A percentile compares a stretch with the other conserved stretches of the same genome.
Conservation (phyloP, 2,113 vertebrate species). For the Pollachius pollachius region DNA sequence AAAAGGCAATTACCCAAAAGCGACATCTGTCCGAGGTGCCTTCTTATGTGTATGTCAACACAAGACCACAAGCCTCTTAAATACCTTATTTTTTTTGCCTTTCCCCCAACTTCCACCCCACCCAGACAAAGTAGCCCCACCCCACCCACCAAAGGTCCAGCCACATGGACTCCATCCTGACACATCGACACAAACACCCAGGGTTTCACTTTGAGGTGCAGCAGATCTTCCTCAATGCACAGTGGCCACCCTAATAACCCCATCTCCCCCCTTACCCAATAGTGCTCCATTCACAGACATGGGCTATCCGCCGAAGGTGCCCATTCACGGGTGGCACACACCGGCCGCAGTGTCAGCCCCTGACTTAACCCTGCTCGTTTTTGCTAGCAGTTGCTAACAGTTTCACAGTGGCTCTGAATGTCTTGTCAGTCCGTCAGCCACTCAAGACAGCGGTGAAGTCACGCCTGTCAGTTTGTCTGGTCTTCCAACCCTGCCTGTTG, state of each 20-base stretch:
- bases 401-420: slow-evolving; percentile 44
- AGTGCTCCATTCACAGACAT: slow-evolving; percentile 65
- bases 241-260: slow-evolving; percentile 76
- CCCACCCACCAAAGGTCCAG: too few relatives aligned
- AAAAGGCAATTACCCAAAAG: slow-evolving; percentile 19
- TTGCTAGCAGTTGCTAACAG: slow-evolving; percentile 50
- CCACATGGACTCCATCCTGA: too few relatives aligned
- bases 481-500: not conserved
- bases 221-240: slow-evolving; percentile 68
- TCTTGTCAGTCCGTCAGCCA: slow-evolving; percentile 31
- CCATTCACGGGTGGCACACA: slow-evolving; percentile 68
- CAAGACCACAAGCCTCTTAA: too few relatives aligned
- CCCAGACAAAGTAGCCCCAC: too few relatives aligned
- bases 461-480: not conserved
- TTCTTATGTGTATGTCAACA: too few relatives aligned
- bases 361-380: slow-evolving; percentile 47
- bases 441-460: slow-evolving; percentile 1
- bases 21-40: slow-evolving; percentile 26
- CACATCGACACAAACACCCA: too few relatives aligned
- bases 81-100: slow-evolving; percentile 38
- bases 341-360: slow-evolving; percentile 64
- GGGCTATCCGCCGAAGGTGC: slow-evolving; percentile 61
- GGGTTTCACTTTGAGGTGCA: slow-evolving; percentile 30
- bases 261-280: slow-evolving; percentile 69
- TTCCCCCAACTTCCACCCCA: too few relatives aligned